Percentiles rank a stretch among this genome's conserved stretches.
These are phyloP conservation scores for Notarius quadriscutis DNA, from an alignment of 2,113 vertebrate species.

Conservation along the genomic window DNA sequence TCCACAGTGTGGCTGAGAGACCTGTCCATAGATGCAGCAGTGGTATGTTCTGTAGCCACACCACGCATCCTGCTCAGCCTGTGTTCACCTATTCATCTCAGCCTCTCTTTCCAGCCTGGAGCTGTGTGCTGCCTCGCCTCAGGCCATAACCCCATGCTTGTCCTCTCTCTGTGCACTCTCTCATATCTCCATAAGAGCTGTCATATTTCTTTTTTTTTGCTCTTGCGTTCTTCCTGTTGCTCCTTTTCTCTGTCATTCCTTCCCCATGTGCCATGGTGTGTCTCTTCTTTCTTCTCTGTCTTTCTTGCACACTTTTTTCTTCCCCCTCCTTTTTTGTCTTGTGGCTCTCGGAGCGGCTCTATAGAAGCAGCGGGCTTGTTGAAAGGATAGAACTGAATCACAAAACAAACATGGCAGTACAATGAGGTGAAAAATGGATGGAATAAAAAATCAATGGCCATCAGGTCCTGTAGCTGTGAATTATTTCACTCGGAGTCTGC, in stretches of 20 bases:
- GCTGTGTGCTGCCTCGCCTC: slow-evolving; percentile 31
- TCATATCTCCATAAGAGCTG: slow-evolving; percentile 3
- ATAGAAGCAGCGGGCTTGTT: slow-evolving; percentile 46
- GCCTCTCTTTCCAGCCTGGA: slow-evolving; percentile 8
- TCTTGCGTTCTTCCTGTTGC: slow-evolving; percentile 8
- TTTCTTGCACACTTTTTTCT: background rate
- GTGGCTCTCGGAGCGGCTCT: slow-evolving; percentile 37
- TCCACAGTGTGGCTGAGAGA: slow-evolving; percentile 1
- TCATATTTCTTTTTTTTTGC: slow-evolving; percentile 30
- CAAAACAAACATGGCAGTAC: slow-evolving; percentile 38
- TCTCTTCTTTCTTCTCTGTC: slow-evolving; percentile 22
- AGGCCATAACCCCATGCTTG: slow-evolving; percentile 30
- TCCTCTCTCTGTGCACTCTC: background rate
- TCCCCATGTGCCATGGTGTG: background rate
- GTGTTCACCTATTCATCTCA: slow-evolving; percentile 27
- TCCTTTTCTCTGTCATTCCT: background rate
- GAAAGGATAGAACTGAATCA: slow-evolving; percentile 45
- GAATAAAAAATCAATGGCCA: slow-evolving; percentile 44
- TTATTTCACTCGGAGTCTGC: slow-evolving; percentile 23
- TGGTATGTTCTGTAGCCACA: slow-evolving; percentile 2
- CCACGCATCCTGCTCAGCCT: slow-evolving; percentile 24
- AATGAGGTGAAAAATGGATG: slow-evolving; percentile 48
- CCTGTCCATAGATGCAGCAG: slow-evolving; percentile 3
- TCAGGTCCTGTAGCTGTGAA: slow-evolving; percentile 43
- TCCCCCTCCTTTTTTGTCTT: slow-evolving; percentile 37